Evolutionary conservation across 2,888 invertebrate genomes (phyloP).

Genomic region (Tipula lateralis): DNA sequence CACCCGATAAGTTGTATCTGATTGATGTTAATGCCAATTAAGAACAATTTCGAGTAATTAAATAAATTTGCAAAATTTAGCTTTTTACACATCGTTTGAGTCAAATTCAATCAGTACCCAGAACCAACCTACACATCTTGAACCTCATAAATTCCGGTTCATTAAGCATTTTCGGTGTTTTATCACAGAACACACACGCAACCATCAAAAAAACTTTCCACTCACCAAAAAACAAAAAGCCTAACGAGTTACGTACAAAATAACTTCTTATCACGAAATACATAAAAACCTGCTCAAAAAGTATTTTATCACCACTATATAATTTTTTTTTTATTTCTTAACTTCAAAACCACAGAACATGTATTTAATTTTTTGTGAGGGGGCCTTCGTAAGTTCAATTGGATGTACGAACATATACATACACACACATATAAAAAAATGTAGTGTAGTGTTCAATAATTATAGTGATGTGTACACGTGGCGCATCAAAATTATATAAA

Average conservation of each 20-base stretch:
- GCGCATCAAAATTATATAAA: constrained; percentile 4
- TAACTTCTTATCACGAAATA: background rate
- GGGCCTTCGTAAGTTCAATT: background rate
- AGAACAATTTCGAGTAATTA: too few relatives aligned
- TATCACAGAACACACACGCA: background rate
- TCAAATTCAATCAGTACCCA: too few relatives aligned
- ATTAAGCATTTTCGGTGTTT: background rate
- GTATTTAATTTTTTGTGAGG: too few relatives aligned
- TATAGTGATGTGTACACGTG: background rate
- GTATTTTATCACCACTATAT: background rate
- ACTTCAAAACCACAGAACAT: background rate
- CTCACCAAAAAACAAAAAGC: background rate
- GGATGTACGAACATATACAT: too few relatives aligned
- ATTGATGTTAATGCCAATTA: too few relatives aligned
- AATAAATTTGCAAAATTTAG: too few relatives aligned
- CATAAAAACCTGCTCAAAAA: background rate
- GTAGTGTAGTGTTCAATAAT: background rate
- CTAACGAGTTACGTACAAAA: too few relatives aligned
- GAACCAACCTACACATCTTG: too few relatives aligned
- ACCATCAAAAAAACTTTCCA: background rate
- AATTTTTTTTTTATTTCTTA: background rate
- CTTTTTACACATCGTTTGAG: too few relatives aligned
- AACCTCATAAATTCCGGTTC: background rate
- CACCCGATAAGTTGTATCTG: too few relatives aligned
- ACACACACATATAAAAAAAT: background rate